These are phyloP conservation scores for Macrobrachium nipponense DNA, from an alignment of 1,140 invertebrate species.

Conservation along the genomic window DNA sequence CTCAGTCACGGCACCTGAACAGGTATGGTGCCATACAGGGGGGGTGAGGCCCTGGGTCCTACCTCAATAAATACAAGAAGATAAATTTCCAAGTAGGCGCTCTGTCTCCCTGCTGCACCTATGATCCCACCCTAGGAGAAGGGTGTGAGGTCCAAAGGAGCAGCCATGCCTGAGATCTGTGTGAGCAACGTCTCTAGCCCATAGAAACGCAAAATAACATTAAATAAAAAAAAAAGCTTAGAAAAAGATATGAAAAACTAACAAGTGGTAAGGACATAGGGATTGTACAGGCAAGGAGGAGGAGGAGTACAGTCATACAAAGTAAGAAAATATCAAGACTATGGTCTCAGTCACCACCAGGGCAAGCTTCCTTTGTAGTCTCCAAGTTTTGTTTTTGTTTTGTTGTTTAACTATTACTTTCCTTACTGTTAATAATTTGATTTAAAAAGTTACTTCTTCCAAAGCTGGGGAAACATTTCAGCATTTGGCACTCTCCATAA, in stretches of 20 bases:
- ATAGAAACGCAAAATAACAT: constrained; percentile 34
- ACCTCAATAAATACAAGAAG: constrained; percentile 42
- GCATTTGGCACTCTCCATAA: constrained; percentile 63
- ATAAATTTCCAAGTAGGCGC: constrained; percentile 15
- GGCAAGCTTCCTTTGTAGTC: constrained; percentile 59
- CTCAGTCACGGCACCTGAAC: constrained; percentile 29
- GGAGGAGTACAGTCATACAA: constrained; percentile 55
- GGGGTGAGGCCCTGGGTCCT: constrained; percentile 41
- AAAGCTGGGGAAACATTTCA: constrained; percentile 59
- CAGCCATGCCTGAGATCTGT: constrained; percentile 49
- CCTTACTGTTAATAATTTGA: constrained; percentile 35
- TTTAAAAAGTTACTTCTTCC: constrained; percentile 38
- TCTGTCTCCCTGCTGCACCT: constrained; percentile 29
- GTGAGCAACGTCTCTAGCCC: constrained; percentile 53
- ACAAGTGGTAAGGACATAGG: constrained; percentile 31
- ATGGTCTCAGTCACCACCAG: constrained; percentile 58
- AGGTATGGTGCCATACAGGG: constrained; percentile 29
- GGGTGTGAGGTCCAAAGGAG: constrained; percentile 35
- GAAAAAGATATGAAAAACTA: constrained; percentile 9
- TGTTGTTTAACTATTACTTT: constrained; percentile 35
- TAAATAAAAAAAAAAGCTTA: constrained; percentile 30
- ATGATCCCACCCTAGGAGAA: constrained; percentile 31
- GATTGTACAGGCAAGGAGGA: constrained; percentile 56
- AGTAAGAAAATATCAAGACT: constrained; percentile 52
- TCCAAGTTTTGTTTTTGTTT: constrained; percentile 51